phyloP scores from a whole-genome alignment of 2,113 vertebrate species.

The Paratilapia polleni region DNA sequence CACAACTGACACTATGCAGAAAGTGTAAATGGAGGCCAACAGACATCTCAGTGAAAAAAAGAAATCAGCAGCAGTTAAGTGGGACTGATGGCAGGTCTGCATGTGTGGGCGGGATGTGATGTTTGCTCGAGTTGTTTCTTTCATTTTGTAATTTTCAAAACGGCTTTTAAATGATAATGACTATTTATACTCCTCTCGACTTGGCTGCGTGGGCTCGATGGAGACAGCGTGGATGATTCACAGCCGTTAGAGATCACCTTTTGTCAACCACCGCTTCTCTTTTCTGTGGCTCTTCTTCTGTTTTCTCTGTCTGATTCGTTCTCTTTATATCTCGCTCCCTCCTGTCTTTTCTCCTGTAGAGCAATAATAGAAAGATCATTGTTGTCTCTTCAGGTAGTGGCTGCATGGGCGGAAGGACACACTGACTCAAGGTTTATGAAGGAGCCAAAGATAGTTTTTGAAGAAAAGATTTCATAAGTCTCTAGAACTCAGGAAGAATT shows the following conservation, averaged over 20 bases:
- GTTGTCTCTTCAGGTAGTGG: conserved; percentile 43
- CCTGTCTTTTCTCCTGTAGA: background rate
- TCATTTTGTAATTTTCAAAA: conserved; percentile 65
- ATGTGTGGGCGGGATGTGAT: conserved; percentile 52
- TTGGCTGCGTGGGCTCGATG: conserved; percentile 67
- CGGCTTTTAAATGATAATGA: conserved; percentile 68
- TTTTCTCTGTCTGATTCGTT: background rate
- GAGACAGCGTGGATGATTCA: conserved; percentile 75
- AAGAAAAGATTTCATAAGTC: conserved; percentile 51
- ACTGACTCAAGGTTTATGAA: conserved; percentile 48
- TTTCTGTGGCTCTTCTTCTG: background rate
- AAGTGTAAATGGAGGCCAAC: conserved; percentile 17
- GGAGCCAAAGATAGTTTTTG: conserved; percentile 55
- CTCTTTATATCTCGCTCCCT: background rate
- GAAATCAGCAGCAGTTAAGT: conserved; percentile 9
- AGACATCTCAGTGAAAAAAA: background rate
- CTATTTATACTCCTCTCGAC: conserved; percentile 78
- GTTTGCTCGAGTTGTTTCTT: conserved; percentile 44
- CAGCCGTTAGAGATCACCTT: conserved; percentile 55
- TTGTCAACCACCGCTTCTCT: conserved; percentile 55
- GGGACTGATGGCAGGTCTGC: conserved; percentile 47
- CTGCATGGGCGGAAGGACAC: conserved; percentile 43
- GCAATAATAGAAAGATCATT: conserved; percentile 39
- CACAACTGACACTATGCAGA: background rate
- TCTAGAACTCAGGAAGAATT: conserved; percentile 24